Conservation (phyloP, 2,888 invertebrate genomes). For the Callosobruchus maculatus region DNA sequence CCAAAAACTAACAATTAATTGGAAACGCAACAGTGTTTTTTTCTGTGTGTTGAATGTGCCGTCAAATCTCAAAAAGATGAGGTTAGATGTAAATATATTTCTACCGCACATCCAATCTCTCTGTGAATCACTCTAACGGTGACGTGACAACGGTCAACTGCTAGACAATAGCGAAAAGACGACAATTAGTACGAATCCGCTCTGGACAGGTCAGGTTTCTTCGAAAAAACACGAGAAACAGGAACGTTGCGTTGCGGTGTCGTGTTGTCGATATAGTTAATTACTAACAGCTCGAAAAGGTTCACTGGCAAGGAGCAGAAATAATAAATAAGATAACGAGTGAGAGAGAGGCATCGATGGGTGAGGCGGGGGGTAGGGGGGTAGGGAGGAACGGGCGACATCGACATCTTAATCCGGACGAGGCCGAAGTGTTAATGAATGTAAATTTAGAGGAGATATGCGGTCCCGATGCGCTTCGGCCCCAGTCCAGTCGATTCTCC, state of each 20-base stretch:
- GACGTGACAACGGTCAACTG: neutral
- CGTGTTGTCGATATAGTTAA: neutral
- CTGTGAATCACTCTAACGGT: neutral
- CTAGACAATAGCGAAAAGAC: neutral
- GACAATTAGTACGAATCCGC: neutral
- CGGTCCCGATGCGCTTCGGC: conserved; percentile 32
- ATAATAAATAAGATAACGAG: neutral
- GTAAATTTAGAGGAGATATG: conserved; percentile 43
- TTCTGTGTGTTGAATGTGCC: too few relatives aligned
- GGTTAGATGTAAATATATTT: too few relatives aligned
- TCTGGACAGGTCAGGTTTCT: neutral
- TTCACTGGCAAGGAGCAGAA: neutral
- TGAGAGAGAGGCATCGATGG: neutral
- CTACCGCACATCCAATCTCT: too few relatives aligned
- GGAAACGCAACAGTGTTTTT: too few relatives aligned
- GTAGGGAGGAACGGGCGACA: too few relatives aligned
- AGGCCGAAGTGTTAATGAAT: conserved; percentile 42
- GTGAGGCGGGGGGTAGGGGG: too few relatives aligned
- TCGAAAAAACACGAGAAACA: neutral
- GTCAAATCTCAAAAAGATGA: too few relatives aligned
- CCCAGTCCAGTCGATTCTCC: conserved; percentile 36
- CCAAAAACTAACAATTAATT: too few relatives aligned
- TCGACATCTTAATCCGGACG: conserved; percentile 1
- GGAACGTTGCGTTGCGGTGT: neutral
- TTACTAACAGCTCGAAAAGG: neutral